Base-by-base conservation (phyloP, 23 tunicate species). In the Trididemnum miniatum region DNA sequence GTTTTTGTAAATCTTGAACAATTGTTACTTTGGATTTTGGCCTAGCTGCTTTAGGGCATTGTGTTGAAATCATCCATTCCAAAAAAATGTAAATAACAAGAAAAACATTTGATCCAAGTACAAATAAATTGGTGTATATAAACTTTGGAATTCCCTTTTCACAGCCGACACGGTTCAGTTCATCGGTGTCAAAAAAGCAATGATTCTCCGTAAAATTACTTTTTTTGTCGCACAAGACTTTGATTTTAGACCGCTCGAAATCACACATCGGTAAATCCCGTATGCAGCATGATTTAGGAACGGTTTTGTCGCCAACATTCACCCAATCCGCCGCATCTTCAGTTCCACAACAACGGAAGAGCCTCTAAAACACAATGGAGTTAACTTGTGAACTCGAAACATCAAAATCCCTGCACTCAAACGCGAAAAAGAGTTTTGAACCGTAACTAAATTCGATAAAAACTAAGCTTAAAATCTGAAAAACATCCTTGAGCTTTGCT, bases 281-380 rank as follows among this genome's bases (percentile, higher is more conserved):
- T 7, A 30, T 67, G 38, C 75, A 67, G n/a, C 75, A 67, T 4
- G 75, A 67, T 4, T 4, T 7, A 67, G 75, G 75, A 67, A 67
- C 15, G 5, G 12, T 32, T 12, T 12, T 67, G 7, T 31, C 4
- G 18, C 7, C 38, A 30, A 32, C n/a, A 3, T 67, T 4, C 9
- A 67, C 32, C 75, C 75, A 67, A 38, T 67, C 38, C 38, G 2
- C 37, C 5, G 32, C 4, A 5, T 24, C 75, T 5, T 4, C 32
- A 3, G 75, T 3, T 67, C 75, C 75, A 24, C 75, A 67, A 38
- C 75, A 67, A 7, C 38, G 75, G 32, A 67, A 67, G 3, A n/a
- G 5, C n/a, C 20, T 12, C 75, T 67, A 67, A 67, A 31, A 30
- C n/a, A 32, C 54, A 44, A 44, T 9, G 9, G 15, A 9, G 15